A percentile compares a stretch with the other conserved stretches of the same genome.
Conservation (phyloP, 2,797 vertebrate species). For the Lepilemur ruficaudatus region DNA sequence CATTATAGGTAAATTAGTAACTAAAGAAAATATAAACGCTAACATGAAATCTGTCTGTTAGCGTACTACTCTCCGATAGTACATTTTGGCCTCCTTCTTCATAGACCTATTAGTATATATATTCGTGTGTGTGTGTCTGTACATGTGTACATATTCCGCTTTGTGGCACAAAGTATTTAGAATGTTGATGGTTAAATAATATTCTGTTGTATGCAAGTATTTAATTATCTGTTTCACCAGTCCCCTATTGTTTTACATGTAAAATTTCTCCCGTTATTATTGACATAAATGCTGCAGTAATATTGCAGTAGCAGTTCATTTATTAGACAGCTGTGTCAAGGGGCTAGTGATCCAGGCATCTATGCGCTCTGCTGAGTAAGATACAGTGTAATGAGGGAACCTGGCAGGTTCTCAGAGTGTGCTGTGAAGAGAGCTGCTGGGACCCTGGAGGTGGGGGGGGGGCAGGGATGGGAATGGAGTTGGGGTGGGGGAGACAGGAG, state of each 20-base stretch:
- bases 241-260: background rate
- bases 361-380: background rate
- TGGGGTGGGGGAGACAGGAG: background rate
- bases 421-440: too few species aligned
- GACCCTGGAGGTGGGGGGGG: rapidly evolving
- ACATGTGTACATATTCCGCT: background rate
- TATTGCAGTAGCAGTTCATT: background rate
- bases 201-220: background rate
- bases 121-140: too few species aligned
- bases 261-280: background rate
- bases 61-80: background rate
- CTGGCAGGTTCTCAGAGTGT: background rate
- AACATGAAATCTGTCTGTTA: background rate
- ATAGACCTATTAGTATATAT: background rate
- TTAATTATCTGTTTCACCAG: background rate
- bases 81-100: background rate
- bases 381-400: background rate
- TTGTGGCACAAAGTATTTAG: background rate
- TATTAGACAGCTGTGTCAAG: background rate
- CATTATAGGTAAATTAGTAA: background rate
- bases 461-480: background rate
- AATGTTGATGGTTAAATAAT: background rate
- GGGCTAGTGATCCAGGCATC: background rate
- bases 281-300: background rate
- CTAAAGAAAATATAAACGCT: background rate